Conservation (phyloP, 2,113 vertebrate genomes). For the Scartelaos histophorus region DNA sequence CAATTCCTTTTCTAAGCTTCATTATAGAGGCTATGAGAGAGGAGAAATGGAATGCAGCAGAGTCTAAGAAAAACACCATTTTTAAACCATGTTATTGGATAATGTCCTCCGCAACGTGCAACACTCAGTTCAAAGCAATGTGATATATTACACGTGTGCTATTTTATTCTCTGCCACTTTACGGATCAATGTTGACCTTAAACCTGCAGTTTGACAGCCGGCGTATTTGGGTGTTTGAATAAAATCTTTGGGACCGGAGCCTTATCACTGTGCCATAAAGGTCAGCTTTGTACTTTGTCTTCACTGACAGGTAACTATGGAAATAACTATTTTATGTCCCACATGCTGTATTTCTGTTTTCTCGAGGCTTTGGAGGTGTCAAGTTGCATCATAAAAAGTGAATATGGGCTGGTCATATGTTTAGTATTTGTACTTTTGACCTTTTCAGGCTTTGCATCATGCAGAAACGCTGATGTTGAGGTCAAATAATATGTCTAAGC, state of each 20-base stretch:
- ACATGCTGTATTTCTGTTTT: background rate
- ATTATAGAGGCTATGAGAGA: conserved; percentile 24
- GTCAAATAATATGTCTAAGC: background rate
- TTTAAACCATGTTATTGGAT: conserved; percentile 42
- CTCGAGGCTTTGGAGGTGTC: background rate
- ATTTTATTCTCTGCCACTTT: background rate
- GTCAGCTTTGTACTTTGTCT: conserved; percentile 5
- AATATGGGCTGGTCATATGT: background rate
- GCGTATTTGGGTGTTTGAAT: background rate
- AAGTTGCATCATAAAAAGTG: background rate
- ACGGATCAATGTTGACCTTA: conserved; percentile 25
- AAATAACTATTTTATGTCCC: background rate
- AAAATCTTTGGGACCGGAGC: background rate
- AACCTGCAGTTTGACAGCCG: background rate
- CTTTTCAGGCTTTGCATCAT: background rate
- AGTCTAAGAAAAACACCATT: conserved; percentile 30
- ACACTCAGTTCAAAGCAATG: conserved; percentile 12
- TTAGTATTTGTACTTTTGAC: background rate
- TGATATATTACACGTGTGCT: background rate
- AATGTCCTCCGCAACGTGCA: conserved; percentile 21
- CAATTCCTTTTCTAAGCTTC: conserved; percentile 30
- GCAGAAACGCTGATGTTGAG: background rate
- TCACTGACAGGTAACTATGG: background rate
- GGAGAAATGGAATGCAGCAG: conserved; percentile 37
- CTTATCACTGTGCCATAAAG: background rate